These are phyloP conservation scores for Rapana venosa DNA, from an alignment of 2,888 invertebrate genomes.

Conservation along the genomic window DNA sequence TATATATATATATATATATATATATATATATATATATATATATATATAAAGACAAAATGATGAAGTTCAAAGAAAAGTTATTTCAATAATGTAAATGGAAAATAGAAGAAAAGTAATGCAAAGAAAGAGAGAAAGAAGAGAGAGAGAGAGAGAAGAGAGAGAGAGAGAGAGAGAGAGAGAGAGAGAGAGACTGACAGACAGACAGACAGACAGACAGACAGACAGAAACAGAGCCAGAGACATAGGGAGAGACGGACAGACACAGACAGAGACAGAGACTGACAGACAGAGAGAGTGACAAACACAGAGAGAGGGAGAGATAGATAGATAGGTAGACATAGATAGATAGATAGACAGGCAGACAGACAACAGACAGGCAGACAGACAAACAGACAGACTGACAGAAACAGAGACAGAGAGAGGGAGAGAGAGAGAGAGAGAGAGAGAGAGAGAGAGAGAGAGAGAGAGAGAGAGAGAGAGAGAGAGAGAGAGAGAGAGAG, in stretches of 20 bases:
- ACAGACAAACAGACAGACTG: neutral
- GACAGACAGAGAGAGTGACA: neutral
- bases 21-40: no score
- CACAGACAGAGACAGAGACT: neutral
- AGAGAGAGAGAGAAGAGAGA: neutral
- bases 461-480: slow-evolving; percentile 38
- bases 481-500: slow-evolving; percentile 27
- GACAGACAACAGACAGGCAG: neutral
- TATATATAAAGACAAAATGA: no score
- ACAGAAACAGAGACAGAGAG: no score
- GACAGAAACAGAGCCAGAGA: neutral
- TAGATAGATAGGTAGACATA: neutral
- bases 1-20: no score
- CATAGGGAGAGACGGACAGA: neutral
- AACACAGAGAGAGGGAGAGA: neutral
- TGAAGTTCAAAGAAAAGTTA: no score
- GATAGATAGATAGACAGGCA: neutral
- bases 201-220: slow-evolving; percentile 11
- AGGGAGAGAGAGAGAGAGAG: neutral
- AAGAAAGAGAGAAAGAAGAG: neutral
- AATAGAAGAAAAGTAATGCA: no score
- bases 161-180: neutral
- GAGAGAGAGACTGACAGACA: neutral
- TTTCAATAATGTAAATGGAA: no score
- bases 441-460: slow-evolving; percentile 21